A percentile compares a stretch with the other conserved stretches of the same genome.
Conservation (phyloP, 2,113 vertebrate genomes). For the Neodontobutis hainanensis region DNA sequence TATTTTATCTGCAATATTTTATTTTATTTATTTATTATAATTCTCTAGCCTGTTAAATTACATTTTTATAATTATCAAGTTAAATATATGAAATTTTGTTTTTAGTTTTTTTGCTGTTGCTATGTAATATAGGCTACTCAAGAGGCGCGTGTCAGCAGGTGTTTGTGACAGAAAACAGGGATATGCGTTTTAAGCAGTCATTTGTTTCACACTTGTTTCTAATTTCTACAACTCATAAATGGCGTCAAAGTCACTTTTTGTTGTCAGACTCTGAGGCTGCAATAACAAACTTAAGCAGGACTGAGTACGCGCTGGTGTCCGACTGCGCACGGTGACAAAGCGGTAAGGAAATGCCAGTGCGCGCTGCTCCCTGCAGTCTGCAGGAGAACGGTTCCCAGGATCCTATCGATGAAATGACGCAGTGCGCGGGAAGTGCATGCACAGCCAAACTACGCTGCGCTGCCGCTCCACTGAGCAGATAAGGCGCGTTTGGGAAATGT, state of each 20-base stretch:
- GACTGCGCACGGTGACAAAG: constrained; percentile 50
- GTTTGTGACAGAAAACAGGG: constrained; percentile 41
- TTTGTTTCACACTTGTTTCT: constrained; percentile 51
- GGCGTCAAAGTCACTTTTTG: constrained; percentile 7
- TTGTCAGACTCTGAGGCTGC: neutral
- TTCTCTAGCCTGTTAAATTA: too few relatives aligned
- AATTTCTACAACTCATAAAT: constrained; percentile 32
- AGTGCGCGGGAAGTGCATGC: constrained; percentile 56
- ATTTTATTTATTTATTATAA: too few relatives aligned
- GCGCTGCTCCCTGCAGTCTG: constrained; percentile 58
- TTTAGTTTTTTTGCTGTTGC: too few relatives aligned
- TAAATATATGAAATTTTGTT: too few relatives aligned
- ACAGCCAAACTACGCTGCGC: constrained; percentile 52
- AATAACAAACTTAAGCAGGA: neutral
- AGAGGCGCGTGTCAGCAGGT: constrained; percentile 23
- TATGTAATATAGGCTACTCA: too few relatives aligned
- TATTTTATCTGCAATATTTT: too few relatives aligned
- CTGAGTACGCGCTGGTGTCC: constrained; percentile 1
- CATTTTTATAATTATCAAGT: too few relatives aligned
- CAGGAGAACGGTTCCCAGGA: constrained; percentile 73
- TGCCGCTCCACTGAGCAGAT: constrained; percentile 72
- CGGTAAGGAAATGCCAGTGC: constrained; percentile 61
- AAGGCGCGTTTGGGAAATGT: constrained; percentile 74
- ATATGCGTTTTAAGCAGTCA: constrained; percentile 16
- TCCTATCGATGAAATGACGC: constrained; percentile 74